phyloP scores from a whole-genome alignment of 1,140 invertebrate genomes.

The Homarus americanus region DNA sequence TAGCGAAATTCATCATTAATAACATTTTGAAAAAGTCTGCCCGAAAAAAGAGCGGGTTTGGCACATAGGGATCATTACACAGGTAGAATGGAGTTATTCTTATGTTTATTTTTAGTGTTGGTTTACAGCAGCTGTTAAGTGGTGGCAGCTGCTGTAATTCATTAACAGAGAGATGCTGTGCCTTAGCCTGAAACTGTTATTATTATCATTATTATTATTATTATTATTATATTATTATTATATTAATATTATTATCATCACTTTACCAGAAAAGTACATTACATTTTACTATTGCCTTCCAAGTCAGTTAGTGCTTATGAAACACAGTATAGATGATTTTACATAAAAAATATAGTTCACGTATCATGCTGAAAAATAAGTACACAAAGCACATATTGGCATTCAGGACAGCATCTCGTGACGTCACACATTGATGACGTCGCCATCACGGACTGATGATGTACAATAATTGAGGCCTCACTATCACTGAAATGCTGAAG shows the following conservation, averaged over 20 bases:
- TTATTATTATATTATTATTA: too few relatives aligned
- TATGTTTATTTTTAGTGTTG: background rate
- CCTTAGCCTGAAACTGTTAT: too few relatives aligned
- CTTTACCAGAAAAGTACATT: too few relatives aligned
- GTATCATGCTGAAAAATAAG: background rate
- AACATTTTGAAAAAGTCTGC: background rate
- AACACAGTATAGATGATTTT: constrained; percentile 45
- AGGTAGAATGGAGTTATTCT: constrained; percentile 4
- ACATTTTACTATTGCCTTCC: too few relatives aligned
- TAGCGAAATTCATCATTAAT: constrained; percentile 16
- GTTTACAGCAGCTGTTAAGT: background rate
- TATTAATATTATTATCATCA: too few relatives aligned
- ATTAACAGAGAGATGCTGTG: too few relatives aligned
- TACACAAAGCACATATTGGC: constrained; percentile 24
- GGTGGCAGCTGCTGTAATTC: background rate
- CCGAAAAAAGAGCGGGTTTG: constrained; percentile 58
- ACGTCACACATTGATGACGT: constrained; percentile 19
- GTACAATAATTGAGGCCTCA: constrained; percentile 16
- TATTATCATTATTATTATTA: too few relatives aligned
- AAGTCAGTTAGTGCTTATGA: background rate
- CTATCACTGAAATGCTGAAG: constrained; percentile 25
- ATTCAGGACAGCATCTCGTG: constrained; percentile 21
- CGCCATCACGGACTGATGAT: constrained; percentile 1
- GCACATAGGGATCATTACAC: constrained; percentile 64
- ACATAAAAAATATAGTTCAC: constrained; percentile 52